Evolutionary conservation across 2,888 invertebrate genomes (phyloP).

Genomic region (Gortyna flavago): DNA sequence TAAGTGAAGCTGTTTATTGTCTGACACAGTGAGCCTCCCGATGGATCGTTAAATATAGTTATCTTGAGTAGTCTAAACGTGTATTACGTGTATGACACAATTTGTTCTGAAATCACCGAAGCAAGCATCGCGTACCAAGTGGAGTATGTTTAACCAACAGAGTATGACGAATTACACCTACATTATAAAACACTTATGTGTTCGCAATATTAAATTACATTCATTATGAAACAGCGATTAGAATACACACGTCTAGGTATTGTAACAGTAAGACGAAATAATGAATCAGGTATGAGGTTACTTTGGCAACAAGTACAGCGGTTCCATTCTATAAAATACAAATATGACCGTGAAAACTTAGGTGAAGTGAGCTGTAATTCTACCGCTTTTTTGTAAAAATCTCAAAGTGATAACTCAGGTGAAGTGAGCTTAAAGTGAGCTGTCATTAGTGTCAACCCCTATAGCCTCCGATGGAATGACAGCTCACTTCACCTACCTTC

Average conservation of each 20-base stretch:
- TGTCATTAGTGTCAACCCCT: too few species aligned
- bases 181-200: slow-evolving; percentile 56
- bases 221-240: slow-evolving; percentile 52
- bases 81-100: slow-evolving; percentile 56
- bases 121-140: slow-evolving; percentile 47
- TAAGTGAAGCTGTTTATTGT: slow-evolving; percentile 31
- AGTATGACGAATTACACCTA: slow-evolving; percentile 62
- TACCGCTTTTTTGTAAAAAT: too few species aligned
- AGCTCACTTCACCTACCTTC: too few species aligned
- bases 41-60: slow-evolving; percentile 39
- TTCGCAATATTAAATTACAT: slow-evolving; percentile 52
- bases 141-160: slow-evolving; percentile 56
- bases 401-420: too few species aligned
- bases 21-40: slow-evolving; percentile 26
- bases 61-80: slow-evolving; percentile 40
- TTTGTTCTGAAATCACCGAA: slow-evolving; percentile 55
- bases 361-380: too few species aligned
- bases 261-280: slow-evolving; percentile 24
- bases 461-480: too few species aligned
- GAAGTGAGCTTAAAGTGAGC: too few species aligned
- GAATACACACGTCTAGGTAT: slow-evolving; percentile 31
- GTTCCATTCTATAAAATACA: background rate
- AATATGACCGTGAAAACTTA: background rate
- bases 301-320: slow-evolving; percentile 7
- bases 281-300: slow-evolving; percentile 42